phyloP scores from a whole-genome alignment of 2,797 vertebrate genomes.

The Semotilus atromaculatus region DNA sequence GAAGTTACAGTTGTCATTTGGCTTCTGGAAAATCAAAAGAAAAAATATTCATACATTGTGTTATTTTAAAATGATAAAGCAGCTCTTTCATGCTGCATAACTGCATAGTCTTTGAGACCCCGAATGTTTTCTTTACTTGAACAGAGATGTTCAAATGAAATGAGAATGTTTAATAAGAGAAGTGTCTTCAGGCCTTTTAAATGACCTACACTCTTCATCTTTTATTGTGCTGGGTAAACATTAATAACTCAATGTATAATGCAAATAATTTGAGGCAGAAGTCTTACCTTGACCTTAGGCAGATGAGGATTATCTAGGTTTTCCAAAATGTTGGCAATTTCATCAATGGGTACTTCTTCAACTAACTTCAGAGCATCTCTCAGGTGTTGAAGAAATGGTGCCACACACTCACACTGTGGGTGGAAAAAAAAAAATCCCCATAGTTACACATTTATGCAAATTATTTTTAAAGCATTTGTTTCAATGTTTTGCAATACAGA shows the following conservation, averaged over 20 bases:
- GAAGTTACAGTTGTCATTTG: background rate
- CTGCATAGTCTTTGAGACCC: background rate
- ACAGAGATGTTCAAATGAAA: background rate
- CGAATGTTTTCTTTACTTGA: background rate
- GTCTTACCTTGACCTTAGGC: background rate
- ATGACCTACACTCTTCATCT: background rate
- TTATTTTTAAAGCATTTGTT: background rate
- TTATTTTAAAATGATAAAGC: background rate
- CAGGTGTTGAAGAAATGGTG: background rate
- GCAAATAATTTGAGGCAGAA: background rate
- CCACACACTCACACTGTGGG: conserved; percentile 36
- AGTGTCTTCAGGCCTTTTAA: background rate
- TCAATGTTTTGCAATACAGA: background rate
- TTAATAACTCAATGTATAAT: background rate
- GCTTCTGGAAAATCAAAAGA: background rate
- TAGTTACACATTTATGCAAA: background rate
- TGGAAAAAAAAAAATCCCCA: background rate
- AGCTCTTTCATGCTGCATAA: background rate
- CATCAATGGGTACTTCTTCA: fast-evolving
- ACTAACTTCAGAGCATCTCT: fast-evolving
- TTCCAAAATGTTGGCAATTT: fast-evolving
- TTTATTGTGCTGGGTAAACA: background rate
- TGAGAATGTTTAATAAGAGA: background rate
- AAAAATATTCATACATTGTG: background rate
- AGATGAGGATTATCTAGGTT: fast-evolving